Evolutionary conservation across 2,888 invertebrate genomes (phyloP).

Genomic region (Furcula furcula): DNA sequence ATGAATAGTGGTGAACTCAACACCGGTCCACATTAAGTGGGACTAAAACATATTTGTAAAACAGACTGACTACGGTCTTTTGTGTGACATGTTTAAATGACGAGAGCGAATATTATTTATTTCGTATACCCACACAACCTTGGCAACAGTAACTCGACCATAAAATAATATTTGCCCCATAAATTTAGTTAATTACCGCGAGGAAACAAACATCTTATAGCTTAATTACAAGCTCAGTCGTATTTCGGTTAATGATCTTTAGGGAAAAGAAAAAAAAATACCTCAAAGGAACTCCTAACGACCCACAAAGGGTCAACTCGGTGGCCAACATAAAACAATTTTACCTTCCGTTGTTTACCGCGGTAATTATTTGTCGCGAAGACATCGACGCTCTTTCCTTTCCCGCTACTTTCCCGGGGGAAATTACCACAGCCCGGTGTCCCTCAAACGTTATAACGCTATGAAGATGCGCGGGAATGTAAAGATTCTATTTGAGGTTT

Average conservation of each 20-base stretch:
- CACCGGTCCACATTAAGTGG: too few relatives aligned
- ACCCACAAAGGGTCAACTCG: neutral
- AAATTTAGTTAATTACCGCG: too few relatives aligned
- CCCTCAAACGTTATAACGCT: conserved; percentile 28
- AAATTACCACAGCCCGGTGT: conserved; percentile 19
- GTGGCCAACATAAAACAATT: conserved; percentile 21
- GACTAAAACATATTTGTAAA: too few relatives aligned
- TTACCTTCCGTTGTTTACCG: conserved; percentile 21
- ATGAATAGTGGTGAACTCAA: too few relatives aligned
- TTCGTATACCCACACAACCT: too few relatives aligned
- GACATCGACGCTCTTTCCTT: conserved; percentile 5
- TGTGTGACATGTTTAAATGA: too few relatives aligned
- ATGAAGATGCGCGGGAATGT: conserved; percentile 16
- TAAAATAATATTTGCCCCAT: too few relatives aligned
- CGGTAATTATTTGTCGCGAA: conserved; percentile 25
- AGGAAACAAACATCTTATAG: too few relatives aligned
- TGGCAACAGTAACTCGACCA: too few relatives aligned
- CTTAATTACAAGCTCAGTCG: neutral
- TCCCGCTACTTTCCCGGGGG: conserved; percentile 16
- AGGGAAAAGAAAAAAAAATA: neutral
- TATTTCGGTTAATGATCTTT: neutral
- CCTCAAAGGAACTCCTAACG: neutral
- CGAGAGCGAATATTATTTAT: too few relatives aligned
- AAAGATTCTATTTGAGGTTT: conserved; percentile 23
- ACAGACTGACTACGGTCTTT: too few relatives aligned